Evolutionary conservation across 2,797 vertebrate species (phyloP), one percentile per base, ranked within the genome.

Genomic region (Pampus argenteus): DNA sequence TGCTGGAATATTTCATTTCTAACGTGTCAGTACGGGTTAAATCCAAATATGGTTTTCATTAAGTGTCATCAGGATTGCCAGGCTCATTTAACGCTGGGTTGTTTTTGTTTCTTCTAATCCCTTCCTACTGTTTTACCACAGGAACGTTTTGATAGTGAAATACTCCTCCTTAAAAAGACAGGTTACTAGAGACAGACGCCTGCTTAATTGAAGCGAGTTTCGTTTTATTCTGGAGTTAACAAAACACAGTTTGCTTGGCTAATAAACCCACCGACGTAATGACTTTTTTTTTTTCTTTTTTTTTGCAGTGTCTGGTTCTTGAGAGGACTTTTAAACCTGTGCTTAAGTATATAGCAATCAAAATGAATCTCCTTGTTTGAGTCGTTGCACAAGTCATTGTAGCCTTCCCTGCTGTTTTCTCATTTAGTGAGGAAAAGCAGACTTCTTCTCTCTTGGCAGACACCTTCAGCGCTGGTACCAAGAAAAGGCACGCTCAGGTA

Each of bases 111-210:
- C 83, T 79, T 76, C 78, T 89, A 86, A 90, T 91, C 87, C 83
- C 74, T 83, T 87, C 87, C 89, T 81, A 84, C 90, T 83, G 89
- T 91, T 91, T 91, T 76, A 88, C 84, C 86, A 74, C 88, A 81
- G 83, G 76, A 86, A 82, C 86, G 71, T 78, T 83, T 58, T 66
- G 89, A 89, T 86, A 76, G 78, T 71, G 79, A 82, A 86, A 76
- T 82, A 86, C 84, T 86, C 77, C 80, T 81, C 69, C 82, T 81
- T 54, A 72, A 71, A 78, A 73, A 83, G 77, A 70, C 75, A 66
- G 76, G 52, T 66, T 62, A 63, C 77, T 74, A 78, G 73, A 91
- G 86, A 86, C 88, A 92, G 89, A 89, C 82, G 84, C 83, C 85
- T 75, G 78, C 47, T 45, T 84, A 91, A 86, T 85, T 79, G 71